Conservation (phyloP, 2,797 vertebrate genomes). For the Pampus argenteus region DNA sequence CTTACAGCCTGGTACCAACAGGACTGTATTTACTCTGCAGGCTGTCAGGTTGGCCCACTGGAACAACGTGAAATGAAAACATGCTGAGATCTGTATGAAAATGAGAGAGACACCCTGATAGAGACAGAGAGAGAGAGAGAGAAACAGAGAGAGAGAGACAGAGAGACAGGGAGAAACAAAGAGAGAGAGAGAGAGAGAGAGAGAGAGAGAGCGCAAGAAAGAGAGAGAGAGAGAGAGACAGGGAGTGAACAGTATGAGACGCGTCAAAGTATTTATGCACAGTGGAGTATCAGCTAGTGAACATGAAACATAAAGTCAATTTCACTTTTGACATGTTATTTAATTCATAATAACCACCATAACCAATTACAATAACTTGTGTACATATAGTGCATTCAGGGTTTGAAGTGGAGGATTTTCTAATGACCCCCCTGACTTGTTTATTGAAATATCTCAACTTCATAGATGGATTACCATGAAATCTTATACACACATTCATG, state of each 20-base stretch:
- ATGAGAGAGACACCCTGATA: constrained; percentile 5
- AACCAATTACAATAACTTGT: too few relatives aligned
- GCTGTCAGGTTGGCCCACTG: constrained; percentile 43
- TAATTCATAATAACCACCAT: background rate
- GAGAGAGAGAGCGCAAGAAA: background rate
- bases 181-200: background rate
- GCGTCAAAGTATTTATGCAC: background rate
- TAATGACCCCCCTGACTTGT: too few relatives aligned
- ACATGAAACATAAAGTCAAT: background rate
- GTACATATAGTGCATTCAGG: too few relatives aligned
- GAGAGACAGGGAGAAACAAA: background rate
- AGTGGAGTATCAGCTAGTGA: constrained; percentile 1
- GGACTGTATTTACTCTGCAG: constrained; percentile 79
- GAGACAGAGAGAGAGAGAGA: background rate
- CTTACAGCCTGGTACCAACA: constrained; percentile 81
- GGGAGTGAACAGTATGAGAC: too few relatives aligned
- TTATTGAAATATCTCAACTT: too few relatives aligned
- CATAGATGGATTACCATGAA: background rate
- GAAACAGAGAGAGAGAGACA: too few relatives aligned
- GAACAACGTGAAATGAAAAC: constrained; percentile 76
- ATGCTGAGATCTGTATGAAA: constrained; percentile 57
- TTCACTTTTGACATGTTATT: too few relatives aligned
- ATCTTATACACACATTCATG: background rate
- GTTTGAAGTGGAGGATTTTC: too few relatives aligned
- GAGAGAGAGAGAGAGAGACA: background rate